Evolutionary conservation across 2,888 invertebrate genomes (phyloP), one percentile per base, ranked within the genome.

Genomic region (Glaucopsyche alexis): DNA sequence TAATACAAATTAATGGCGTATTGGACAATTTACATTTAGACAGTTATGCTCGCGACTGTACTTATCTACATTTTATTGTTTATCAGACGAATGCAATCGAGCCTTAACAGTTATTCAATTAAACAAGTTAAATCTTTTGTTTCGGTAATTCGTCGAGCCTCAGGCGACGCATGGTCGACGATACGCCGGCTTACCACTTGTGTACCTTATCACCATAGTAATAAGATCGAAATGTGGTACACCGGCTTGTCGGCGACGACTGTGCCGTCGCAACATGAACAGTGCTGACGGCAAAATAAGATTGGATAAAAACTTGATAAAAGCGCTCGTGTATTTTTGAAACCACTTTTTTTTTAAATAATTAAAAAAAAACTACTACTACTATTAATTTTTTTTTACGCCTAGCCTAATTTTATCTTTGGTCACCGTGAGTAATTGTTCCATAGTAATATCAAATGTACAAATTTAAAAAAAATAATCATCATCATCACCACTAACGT

Each of bases 81-180:
- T 9, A 42, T 52, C 55, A 60, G 38, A 50, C 55, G 52, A 60
- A 71, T 71, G 40, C 38, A 71, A 67, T 67, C 45, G 16, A 9
- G n/a, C 49, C 50, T 47, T 70, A 70, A 70, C 52, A 70, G 49
- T 70, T 50, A 50, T n/a, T 50, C 50, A 70, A 49, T 45, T 70
- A n/a, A 45, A 67, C 40, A 67, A 67, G 45, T n/a, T 67, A 45
- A n/a, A 16, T 52, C 52, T 52, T 52, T 52, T 52, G 52, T 52
- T 52, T 52, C 52, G 52, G 16, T 19, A 9, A 52, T 52, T 52
- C 52, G 52, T 19, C 4, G 8, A 8, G 52, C 52, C 52, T 52
- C 9, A 52, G 52, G 16, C 9, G 19, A 52, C 52, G 52, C 52
- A 7, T 42, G 29, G 42, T 42, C 8, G 47, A 47, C 47, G 13